Evolutionary conservation across 2,888 invertebrate genomes (phyloP), one percentile per base, ranked within the genome.

Genomic region (Colletes collaris): DNA sequence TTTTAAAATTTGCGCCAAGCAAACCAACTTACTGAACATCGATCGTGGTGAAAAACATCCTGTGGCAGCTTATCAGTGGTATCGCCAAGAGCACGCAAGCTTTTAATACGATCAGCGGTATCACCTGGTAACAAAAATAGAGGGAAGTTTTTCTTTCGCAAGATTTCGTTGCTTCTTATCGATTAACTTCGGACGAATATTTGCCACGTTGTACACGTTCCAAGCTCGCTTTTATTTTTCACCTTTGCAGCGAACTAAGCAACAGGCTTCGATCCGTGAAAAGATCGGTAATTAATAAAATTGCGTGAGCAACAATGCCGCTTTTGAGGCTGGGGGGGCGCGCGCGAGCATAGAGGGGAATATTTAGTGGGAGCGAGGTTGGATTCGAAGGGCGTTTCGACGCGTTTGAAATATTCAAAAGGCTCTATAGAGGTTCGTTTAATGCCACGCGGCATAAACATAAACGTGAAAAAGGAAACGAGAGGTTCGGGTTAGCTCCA

Each of bases 11-110:
- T 27, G 1, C 27, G 2, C 27, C 27, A 27, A 27, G 27, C 27
- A 16, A 35, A 56, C 10, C 13, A 46, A 79, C 93, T 92, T 89
- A 93, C 93, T 83, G 87, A 35, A 93, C 90, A 81, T 93, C 93
- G 71, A 92, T 91, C 50, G 92, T 90, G 7, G 91, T 90, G 8
- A 84, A 68, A 80, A 91, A 91, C 19, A 88, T 49, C 72, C 88
- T 85, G 75, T 89, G 90, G 49, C 86, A 90, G 16, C 64, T 7
- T 3, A 92, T 40, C 55, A 88, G 83, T 35, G 88, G 79, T 0
- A 91, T 27, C 37, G 83, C 86, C 4, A 82, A 19, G 0, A 86
- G 58, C 13, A 78, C 68, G 37, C 44, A 16, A 58, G 81, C 1
- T 79, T 86, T 11, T 76, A 90, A 0, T 79, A 89, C 16, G 81